Evolutionary conservation across 2,113 vertebrate genomes (phyloP).

Genomic region (Microcebus lehilahytsara): DNA sequence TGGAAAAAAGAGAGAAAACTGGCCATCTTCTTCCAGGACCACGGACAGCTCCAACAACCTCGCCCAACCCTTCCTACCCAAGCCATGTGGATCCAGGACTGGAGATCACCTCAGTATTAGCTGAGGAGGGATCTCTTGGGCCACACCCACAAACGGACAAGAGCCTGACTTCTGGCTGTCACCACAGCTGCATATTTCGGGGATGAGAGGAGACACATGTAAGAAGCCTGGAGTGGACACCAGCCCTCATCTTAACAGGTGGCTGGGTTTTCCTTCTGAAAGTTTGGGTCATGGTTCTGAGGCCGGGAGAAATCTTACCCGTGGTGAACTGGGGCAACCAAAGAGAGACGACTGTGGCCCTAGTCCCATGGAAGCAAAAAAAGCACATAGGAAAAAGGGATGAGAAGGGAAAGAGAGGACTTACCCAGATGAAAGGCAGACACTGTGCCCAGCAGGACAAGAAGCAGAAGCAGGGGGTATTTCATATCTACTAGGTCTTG

Average conservation of each 20-base stretch:
- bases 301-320: neutral
- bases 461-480: neutral
- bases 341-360: neutral
- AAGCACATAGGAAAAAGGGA: neutral
- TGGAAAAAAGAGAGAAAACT: neutral
- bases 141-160: neutral
- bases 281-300: neutral
- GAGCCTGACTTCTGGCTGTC: neutral
- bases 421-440: slow-evolving; percentile 38
- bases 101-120: neutral
- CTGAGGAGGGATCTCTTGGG: neutral
- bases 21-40: neutral
- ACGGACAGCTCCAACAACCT: neutral
- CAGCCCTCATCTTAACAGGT: neutral
- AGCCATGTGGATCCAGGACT: accelerated
- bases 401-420: neutral
- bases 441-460: slow-evolving; percentile 40
- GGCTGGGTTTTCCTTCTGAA: neutral
- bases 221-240: neutral
- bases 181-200: neutral
- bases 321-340: neutral
- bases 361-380: neutral
- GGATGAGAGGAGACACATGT: accelerated
- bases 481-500: neutral
- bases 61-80: accelerated